phyloP scores from a whole-genome alignment of 2,797 vertebrate genomes.

The Microctenopoma lineatum region DNA sequence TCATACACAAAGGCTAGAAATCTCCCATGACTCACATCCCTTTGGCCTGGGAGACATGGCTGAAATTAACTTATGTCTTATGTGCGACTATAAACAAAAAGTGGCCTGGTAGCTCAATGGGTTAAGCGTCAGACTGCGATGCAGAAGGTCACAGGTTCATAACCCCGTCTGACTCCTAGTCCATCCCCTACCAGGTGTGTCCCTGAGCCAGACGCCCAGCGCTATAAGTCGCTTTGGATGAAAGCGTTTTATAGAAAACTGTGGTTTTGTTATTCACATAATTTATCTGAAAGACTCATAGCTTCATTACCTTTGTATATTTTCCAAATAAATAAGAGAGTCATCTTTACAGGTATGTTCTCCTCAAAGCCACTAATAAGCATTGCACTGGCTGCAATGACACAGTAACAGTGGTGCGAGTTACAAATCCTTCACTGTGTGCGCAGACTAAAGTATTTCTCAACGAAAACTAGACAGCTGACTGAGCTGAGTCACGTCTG shows the following conservation, averaged over 20 bases:
- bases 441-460: conserved; percentile 17
- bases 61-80: conserved; percentile 13
- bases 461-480: conserved; percentile 25
- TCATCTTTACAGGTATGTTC: too few species aligned
- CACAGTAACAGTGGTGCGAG: conserved; percentile 12
- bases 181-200: too few species aligned
- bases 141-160: too few species aligned
- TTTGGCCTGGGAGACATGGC: conserved; percentile 9
- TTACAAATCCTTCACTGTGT: conserved; percentile 9
- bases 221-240: too few species aligned
- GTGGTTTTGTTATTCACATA: background rate
- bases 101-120: too few species aligned
- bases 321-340: too few species aligned
- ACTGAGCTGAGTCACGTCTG: conserved; percentile 41
- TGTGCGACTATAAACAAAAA: conserved; percentile 4
- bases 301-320: background rate
- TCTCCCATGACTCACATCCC: conserved; percentile 41
- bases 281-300: background rate
- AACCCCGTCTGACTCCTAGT: too few species aligned
- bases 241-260: too few species aligned
- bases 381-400: background rate
- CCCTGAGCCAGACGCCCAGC: too few species aligned
- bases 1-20: conserved; percentile 43
- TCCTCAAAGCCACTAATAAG: background rate
- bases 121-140: too few species aligned